Percentiles rank a stretch among this genome's conserved stretches.
Evolutionary conservation across 2,888 invertebrate species (phyloP).

Genomic region (Blastobasis lacticolella): DNA sequence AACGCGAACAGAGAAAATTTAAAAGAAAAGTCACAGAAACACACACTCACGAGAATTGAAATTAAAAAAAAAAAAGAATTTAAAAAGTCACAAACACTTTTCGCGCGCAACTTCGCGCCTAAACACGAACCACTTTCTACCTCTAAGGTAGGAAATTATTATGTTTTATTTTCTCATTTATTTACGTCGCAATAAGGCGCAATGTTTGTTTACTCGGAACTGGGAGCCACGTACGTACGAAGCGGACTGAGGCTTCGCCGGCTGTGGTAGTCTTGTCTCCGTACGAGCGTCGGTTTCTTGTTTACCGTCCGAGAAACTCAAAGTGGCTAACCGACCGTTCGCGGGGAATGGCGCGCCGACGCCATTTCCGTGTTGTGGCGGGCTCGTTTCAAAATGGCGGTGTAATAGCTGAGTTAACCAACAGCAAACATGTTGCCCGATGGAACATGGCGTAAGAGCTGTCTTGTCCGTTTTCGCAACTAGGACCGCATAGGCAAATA

Average conservation of each 20-base stretch:
- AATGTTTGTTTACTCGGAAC: conserved; percentile 10
- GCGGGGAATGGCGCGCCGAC: conserved; percentile 34
- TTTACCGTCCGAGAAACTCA: conserved; percentile 43
- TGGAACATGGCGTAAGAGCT: conserved; percentile 31
- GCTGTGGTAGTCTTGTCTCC: conserved; percentile 34
- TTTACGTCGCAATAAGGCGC: conserved; percentile 4
- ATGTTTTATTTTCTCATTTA: conserved; percentile 12
- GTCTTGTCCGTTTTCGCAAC: conserved; percentile 43
- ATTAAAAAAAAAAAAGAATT: conserved; percentile 19
- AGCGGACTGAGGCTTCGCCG: conserved; percentile 58
- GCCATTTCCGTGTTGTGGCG: conserved; percentile 45
- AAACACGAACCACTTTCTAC: conserved; percentile 32
- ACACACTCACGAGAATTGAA: conserved; percentile 25
- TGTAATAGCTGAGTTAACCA: conserved; percentile 38
- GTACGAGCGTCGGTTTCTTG: conserved; percentile 39
- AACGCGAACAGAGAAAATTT: conserved; percentile 15
- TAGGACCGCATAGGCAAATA: conserved; percentile 26
- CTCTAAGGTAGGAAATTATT: conserved; percentile 10
- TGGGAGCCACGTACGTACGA: conserved; percentile 55
- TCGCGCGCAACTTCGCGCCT: conserved; percentile 39
- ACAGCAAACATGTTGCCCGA: conserved; percentile 23
- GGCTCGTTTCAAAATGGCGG: conserved; percentile 44
- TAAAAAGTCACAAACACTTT: conserved; percentile 43
- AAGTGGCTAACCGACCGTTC: conserved; percentile 38
- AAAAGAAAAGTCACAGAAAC: conserved; percentile 41